phyloP scores from a whole-genome alignment of 2,797 vertebrate species.

The Argya squamiceps region DNA sequence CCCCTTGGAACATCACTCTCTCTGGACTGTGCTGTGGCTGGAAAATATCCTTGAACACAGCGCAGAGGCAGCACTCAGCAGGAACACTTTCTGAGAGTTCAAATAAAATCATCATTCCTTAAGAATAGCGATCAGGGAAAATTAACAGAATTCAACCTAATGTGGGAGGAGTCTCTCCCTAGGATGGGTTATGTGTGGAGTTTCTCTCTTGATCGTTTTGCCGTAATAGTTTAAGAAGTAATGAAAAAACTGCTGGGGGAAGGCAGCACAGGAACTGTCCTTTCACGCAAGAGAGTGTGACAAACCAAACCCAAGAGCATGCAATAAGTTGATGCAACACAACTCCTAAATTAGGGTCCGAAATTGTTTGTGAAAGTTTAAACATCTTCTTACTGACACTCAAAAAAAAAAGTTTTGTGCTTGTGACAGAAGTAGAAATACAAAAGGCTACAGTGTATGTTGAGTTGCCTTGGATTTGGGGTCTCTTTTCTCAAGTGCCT shows the following conservation, averaged over 20 bases:
- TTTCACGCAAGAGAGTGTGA: neutral
- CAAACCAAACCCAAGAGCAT: fast-evolving
- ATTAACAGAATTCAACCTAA: neutral
- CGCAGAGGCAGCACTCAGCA: neutral
- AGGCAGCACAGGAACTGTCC: neutral
- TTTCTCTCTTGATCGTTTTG: neutral
- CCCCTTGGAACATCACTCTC: neutral
- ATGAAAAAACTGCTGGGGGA: neutral
- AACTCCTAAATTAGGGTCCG: neutral
- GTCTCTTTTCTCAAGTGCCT: neutral
- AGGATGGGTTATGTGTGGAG: neutral
- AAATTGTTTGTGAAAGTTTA: neutral
- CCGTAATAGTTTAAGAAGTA: neutral
- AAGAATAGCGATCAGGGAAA: neutral
- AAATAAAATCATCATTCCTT: conserved; percentile 7
- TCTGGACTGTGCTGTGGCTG: neutral
- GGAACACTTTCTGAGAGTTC: neutral
- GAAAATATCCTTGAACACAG: neutral
- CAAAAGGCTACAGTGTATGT: neutral
- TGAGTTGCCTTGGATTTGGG: neutral
- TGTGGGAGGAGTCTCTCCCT: neutral
- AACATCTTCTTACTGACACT: neutral
- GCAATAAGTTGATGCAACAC: neutral
- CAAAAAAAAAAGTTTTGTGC: neutral
- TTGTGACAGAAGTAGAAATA: neutral